Evolutionary conservation across 2,113 vertebrate species (phyloP).

Genomic region (Brienomyrus brachyistius): DNA sequence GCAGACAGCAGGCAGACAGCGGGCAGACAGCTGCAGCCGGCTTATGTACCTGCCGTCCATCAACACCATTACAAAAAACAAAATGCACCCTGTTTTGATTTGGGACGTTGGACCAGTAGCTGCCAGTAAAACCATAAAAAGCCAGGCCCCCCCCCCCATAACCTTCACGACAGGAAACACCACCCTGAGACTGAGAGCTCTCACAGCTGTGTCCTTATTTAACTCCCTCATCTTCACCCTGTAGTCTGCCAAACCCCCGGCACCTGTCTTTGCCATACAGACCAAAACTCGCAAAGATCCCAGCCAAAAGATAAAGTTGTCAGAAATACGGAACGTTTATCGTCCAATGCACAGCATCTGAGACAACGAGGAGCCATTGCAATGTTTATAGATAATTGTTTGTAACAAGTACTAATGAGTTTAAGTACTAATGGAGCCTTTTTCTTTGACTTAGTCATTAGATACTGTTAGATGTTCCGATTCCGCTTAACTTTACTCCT

Average conservation of each 20-base stretch:
- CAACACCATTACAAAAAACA: background rate
- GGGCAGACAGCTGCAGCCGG: background rate
- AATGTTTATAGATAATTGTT: background rate
- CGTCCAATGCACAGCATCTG: background rate
- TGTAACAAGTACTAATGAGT: background rate
- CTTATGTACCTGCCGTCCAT: background rate
- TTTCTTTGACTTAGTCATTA: background rate
- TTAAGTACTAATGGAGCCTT: background rate
- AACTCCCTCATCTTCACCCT: constrained; percentile 58
- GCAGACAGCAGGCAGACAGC: background rate
- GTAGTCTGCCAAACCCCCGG: constrained; percentile 64
- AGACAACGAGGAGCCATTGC: background rate
- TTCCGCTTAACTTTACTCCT: background rate
- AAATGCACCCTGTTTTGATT: background rate
- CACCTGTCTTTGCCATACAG: constrained; percentile 73
- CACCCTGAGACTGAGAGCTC: constrained; percentile 54
- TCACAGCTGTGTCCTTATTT: constrained; percentile 15
- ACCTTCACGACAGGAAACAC: constrained; percentile 78
- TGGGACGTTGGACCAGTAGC: background rate
- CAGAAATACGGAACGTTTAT: background rate
- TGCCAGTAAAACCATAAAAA: background rate
- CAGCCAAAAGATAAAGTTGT: background rate
- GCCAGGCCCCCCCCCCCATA: constrained; percentile 2
- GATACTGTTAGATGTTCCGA: background rate
- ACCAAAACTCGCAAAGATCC: constrained; percentile 83